phyloP scores from a whole-genome alignment of 1,140 invertebrate genomes.

The Phortica variegata region DNA sequence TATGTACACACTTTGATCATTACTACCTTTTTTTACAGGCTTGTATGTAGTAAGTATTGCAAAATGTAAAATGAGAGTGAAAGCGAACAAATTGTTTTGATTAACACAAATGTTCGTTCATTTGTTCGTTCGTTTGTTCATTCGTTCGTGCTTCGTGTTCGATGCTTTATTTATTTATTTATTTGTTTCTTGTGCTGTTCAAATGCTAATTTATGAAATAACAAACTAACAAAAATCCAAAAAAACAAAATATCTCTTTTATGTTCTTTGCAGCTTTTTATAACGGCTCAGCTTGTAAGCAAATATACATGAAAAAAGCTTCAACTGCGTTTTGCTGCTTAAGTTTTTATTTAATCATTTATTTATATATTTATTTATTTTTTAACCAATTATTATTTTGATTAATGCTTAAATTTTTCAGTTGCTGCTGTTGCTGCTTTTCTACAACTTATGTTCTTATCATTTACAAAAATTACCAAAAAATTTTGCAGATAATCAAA shows the following conservation, averaged over 20 bases:
- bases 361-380: conserved; percentile 14
- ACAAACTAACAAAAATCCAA: too few species aligned
- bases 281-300: conserved; percentile 43
- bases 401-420: conserved; percentile 16
- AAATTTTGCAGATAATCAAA: too few species aligned
- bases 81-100: too few species aligned
- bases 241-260: too few species aligned
- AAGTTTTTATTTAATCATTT: conserved; percentile 13
- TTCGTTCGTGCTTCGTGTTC: too few species aligned
- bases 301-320: conserved; percentile 32
- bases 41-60: conserved; percentile 53
- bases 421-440: conserved; percentile 23
- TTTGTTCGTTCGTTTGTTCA: too few species aligned
- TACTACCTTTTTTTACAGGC: conserved; percentile 44
- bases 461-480: too few species aligned
- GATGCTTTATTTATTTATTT: too few species aligned
- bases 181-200: too few species aligned
- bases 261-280: too few species aligned
- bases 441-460: background rate
- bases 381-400: conserved; percentile 6
- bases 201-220: too few species aligned
- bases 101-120: too few species aligned
- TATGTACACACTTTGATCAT: conserved; percentile 11
- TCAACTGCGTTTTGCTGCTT: conserved; percentile 28
- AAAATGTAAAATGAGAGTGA: background rate